Evolutionary conservation across 2,113 vertebrate genomes (phyloP).

Genomic region (Neodontobutis hainanensis): DNA sequence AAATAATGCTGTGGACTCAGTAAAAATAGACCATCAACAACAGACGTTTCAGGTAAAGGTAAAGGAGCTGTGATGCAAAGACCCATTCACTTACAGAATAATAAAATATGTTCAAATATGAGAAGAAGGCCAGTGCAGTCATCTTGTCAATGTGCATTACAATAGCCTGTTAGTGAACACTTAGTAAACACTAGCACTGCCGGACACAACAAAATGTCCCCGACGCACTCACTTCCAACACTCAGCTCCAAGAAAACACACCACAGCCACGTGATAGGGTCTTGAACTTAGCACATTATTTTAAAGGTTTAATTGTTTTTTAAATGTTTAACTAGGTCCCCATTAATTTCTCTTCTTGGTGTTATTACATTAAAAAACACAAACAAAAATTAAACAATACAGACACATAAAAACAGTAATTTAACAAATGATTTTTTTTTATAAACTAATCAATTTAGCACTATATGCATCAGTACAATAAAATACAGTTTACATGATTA

Average conservation of each 20-base stretch:
- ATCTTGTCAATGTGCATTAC: slow-evolving; percentile 56
- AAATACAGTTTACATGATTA: too few species aligned
- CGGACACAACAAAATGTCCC: slow-evolving; percentile 44
- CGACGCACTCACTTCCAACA: slow-evolving; percentile 21
- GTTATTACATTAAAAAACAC: too few species aligned
- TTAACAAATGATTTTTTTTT: too few species aligned
- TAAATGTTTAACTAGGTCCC: not conserved
- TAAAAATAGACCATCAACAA: slow-evolving; percentile 11
- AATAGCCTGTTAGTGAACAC: slow-evolving; percentile 36
- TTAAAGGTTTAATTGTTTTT: not conserved
- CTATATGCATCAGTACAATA: too few species aligned
- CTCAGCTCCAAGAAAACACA: slow-evolving; percentile 14
- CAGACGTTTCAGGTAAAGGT: too few species aligned
- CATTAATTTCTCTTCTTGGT: too few species aligned
- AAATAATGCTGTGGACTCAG: slow-evolving; percentile 20
- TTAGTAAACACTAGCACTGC: not conserved
- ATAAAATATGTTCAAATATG: slow-evolving; percentile 25
- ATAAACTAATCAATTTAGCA: too few species aligned
- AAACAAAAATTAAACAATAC: too few species aligned
- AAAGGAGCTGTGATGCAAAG: not conserved
- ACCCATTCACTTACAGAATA: slow-evolving; percentile 10
- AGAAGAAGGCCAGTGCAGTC: slow-evolving; percentile 41
- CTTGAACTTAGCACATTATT: slow-evolving; percentile 21
- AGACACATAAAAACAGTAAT: too few species aligned
- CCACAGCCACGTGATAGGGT: not conserved